Conservation (phyloP, 2,113 vertebrate species). For the Laticauda colubrina region DNA sequence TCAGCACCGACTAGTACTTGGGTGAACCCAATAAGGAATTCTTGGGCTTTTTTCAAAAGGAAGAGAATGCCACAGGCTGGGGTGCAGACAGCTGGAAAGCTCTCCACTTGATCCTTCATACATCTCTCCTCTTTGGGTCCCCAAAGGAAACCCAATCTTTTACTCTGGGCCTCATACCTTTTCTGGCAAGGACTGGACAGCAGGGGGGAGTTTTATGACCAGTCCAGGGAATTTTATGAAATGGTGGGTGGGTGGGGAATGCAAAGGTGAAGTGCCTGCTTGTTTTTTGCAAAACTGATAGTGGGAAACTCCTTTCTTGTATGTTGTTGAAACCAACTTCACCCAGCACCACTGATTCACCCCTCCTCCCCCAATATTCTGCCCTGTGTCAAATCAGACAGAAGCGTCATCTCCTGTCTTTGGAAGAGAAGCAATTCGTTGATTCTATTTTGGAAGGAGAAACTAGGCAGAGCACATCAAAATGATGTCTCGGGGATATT, state of each 20-base stretch:
- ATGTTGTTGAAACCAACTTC: neutral
- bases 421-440: neutral
- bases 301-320: neutral
- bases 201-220: neutral
- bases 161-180: neutral
- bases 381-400: neutral
- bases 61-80: conserved; percentile 25
- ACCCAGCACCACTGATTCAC: neutral
- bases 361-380: neutral
- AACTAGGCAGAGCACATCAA: neutral
- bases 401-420: neutral
- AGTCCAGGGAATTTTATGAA: neutral
- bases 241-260: neutral
- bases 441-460: neutral
- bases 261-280: neutral
- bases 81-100: neutral
- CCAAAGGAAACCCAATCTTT: neutral
- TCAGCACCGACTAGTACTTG: neutral
- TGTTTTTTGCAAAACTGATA: neutral
- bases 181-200: neutral
- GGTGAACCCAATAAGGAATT: neutral
- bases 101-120: conserved; percentile 41
- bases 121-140: neutral
- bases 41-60: neutral
- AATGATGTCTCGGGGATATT: neutral